Base-by-base conservation (phyloP, 1,140 invertebrate species). In the Tigriopus japonicus region DNA sequence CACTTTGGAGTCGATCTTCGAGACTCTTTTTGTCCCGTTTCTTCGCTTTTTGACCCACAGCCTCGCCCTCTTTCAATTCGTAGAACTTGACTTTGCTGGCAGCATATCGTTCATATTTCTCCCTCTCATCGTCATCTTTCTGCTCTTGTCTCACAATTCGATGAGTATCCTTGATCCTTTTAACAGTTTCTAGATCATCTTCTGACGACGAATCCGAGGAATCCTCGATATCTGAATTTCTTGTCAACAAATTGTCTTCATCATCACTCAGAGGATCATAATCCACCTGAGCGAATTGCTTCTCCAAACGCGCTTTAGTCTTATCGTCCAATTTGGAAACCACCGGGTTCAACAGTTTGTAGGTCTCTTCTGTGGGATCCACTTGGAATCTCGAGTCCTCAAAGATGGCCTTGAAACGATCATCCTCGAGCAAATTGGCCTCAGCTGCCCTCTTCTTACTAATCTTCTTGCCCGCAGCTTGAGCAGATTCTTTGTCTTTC, bases 321-420 rank as follows among this genome's bases (percentile, higher is more conserved):
- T 70, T 72, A 68, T 82, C 85, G 62, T 84, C 80, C 43, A 91
- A 69, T 68, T 85, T 82, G 41, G 87, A 84, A 15, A 94, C 73
- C 15, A 92, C 85, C 28, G 90, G 90, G 74, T 93, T 92, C n/a
- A 94, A 71, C 24, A 94, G 72, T 45, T 72, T 71, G 64, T 65
- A 74, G 7, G 53, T 35, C 35, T 62, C 52, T 6, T 51, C 51
- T 19, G 15, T 55, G 9, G n/a, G 17, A 24, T 62, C 52, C 19
- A 62, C 42, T 28, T 53, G 42, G 72, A 93, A 98, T 67, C 96
- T 88, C 40, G 88, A 82, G 77, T 97, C 92, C 65, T 78, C 79
- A 72, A 98, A 98, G 64, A 98, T 71, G 14, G 77, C 80, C 53
- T 87, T 84, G 72, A 98, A 98, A 67, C 94, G 78, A 62, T 84